phyloP scores from a whole-genome alignment of 2,888 invertebrate genomes.

The Agrotis exclamationis region DNA sequence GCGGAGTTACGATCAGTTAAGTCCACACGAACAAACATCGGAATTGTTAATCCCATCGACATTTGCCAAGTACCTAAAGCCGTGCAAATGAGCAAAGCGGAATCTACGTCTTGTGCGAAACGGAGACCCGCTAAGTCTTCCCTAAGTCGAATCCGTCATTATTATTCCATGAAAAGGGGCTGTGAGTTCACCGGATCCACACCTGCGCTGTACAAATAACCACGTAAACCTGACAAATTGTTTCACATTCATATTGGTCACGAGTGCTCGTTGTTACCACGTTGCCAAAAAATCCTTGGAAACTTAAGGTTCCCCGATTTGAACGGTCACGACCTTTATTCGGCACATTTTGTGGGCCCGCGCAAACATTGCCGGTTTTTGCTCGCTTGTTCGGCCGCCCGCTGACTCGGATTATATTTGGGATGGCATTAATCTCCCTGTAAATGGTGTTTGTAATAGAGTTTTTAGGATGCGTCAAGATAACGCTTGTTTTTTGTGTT shows the following conservation, averaged over 20 bases:
- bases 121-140: constrained; percentile 77
- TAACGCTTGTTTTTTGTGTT: constrained; percentile 58
- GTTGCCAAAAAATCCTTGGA: constrained; percentile 76
- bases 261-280: constrained; percentile 70
- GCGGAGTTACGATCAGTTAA: constrained; percentile 8
- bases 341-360: constrained; percentile 71
- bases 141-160: constrained; percentile 88
- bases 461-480: constrained; percentile 63
- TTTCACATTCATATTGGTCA: constrained; percentile 88
- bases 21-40: constrained; percentile 27
- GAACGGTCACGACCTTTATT: constrained; percentile 70
- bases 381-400: constrained; percentile 68
- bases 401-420: constrained; percentile 69
- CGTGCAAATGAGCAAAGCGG: constrained; percentile 74
- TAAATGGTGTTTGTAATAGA: constrained; percentile 68
- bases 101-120: constrained; percentile 64
- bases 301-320: constrained; percentile 75
- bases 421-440: constrained; percentile 68
- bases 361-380: constrained; percentile 73
- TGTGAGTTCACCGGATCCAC: constrained; percentile 71
- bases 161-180: constrained; percentile 83
- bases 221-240: constrained; percentile 89
- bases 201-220: constrained; percentile 88
- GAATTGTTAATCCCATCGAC: constrained; percentile 51
- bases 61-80: constrained; percentile 72